Evolutionary conservation across 2,888 invertebrate species (phyloP).

Genomic region (Trichopoda pennipes): DNA sequence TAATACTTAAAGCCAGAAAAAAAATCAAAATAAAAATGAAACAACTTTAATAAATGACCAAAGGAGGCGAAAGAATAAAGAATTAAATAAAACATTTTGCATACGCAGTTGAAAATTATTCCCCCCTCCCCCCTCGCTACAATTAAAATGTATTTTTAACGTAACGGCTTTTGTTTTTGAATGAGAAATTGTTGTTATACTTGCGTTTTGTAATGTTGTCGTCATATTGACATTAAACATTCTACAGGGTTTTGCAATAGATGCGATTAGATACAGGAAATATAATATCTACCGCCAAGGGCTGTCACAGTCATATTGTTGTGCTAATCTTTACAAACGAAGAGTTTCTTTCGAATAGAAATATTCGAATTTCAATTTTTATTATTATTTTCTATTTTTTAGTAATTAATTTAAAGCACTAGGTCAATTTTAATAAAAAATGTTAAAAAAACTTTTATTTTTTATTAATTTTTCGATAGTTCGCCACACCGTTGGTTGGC

Average conservation of each 20-base stretch:
- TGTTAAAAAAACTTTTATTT: too few species aligned
- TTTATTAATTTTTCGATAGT: too few species aligned
- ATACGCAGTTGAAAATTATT: conserved; percentile 25
- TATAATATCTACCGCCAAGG: too few species aligned
- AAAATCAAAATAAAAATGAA: not conserved
- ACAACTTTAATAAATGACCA: not conserved
- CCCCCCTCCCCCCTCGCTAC: conserved; percentile 7
- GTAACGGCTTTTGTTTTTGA: not conserved
- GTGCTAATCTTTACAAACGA: too few species aligned
- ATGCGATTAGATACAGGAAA: too few species aligned
- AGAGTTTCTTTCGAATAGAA: too few species aligned
- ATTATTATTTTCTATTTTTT: too few species aligned
- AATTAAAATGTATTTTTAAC: conserved; percentile 51
- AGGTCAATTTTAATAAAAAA: too few species aligned
- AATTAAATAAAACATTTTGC: conserved; percentile 4
- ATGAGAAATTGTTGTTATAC: not conserved
- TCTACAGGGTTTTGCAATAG: not conserved
- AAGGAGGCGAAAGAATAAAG: not conserved
- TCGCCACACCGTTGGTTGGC: too few species aligned
- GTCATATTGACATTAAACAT: conserved; percentile 41
- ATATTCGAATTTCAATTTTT: too few species aligned
- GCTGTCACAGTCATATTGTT: too few species aligned
- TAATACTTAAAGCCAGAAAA: not conserved
- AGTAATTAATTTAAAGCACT: too few species aligned
- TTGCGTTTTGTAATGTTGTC: conserved; percentile 28